Conservation (phyloP, 2,113 vertebrate genomes). For the Phoxinus phoxinus region DNA sequence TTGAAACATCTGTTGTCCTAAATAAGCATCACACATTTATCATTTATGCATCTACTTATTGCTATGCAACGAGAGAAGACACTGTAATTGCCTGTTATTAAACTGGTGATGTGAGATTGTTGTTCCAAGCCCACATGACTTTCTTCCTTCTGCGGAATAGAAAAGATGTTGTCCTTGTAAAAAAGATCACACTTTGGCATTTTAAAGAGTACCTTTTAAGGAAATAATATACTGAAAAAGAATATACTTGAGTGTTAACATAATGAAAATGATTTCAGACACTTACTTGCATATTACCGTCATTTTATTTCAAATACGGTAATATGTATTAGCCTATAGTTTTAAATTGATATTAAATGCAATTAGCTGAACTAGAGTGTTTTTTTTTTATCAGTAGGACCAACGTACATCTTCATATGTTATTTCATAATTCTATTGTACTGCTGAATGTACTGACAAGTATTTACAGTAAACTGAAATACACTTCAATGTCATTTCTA, state of each 20-base stretch:
- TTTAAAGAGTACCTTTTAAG: neutral
- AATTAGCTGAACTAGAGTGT: neutral
- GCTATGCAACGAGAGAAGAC: neutral
- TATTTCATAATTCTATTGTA: neutral
- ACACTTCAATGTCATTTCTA: neutral
- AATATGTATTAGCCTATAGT: no score
- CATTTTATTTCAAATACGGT: no score
- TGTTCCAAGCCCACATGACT: neutral
- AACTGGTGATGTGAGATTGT: neutral
- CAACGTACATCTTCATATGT: neutral
- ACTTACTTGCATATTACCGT: no score
- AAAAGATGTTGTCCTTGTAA: neutral
- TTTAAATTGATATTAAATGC: neutral
- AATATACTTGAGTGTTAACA: neutral
- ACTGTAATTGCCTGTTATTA: neutral
- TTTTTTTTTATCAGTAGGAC: neutral
- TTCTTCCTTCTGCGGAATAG: neutral
- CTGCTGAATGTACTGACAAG: neutral
- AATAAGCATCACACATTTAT: neutral
- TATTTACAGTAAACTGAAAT: neutral
- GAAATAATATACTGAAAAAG: neutral
- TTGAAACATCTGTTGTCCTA: neutral
- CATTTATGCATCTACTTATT: neutral
- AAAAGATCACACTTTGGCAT: neutral
- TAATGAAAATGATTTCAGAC: no score